phyloP scores from a whole-genome alignment of 2,888 invertebrate genomes.

The Heliothis peltigera region DNA sequence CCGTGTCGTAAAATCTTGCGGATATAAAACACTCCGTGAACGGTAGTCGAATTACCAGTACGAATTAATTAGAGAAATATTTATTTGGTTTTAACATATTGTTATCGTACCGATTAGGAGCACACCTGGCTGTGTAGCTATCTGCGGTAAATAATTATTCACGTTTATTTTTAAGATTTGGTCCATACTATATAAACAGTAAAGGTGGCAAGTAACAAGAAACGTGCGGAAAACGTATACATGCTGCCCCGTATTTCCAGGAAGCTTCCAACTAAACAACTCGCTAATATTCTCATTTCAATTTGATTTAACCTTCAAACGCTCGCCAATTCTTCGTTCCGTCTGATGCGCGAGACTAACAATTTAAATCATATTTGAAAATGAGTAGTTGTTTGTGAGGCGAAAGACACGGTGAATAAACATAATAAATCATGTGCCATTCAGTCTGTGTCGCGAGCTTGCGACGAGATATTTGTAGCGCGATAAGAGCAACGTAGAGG shows the following conservation, averaged over 20 bases:
- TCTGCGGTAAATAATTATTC: constrained; percentile 1
- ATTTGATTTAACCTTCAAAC: constrained; percentile 84
- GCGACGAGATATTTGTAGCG: constrained; percentile 70
- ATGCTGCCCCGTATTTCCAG: constrained; percentile 72
- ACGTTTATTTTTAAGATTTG: constrained; percentile 47
- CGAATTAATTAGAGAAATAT: constrained; percentile 4
- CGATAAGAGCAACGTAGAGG: constrained; percentile 64
- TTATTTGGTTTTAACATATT: background rate
- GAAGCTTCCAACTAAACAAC: constrained; percentile 74
- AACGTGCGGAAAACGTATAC: constrained; percentile 74
- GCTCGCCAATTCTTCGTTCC: constrained; percentile 73
- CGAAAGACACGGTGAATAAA: constrained; percentile 71
- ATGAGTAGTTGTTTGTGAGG: constrained; percentile 62
- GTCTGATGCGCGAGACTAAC: constrained; percentile 76
- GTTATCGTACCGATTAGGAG: background rate
- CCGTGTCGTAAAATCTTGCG: constrained; percentile 65
- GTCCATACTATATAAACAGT: constrained; percentile 71
- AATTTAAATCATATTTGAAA: constrained; percentile 75
- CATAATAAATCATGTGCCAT: constrained; percentile 79
- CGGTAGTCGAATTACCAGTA: constrained; percentile 1
- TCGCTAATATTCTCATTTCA: constrained; percentile 68
- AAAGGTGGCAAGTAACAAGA: constrained; percentile 71
- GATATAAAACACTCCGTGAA: constrained; percentile 65
- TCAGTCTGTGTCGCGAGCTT: constrained; percentile 64
- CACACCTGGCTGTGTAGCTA: background rate